Percentiles rank a stretch among this genome's conserved stretches.
These are phyloP conservation scores for Tinamus major DNA, from an alignment of 2,797 vertebrate species.

Conservation along the genomic window DNA sequence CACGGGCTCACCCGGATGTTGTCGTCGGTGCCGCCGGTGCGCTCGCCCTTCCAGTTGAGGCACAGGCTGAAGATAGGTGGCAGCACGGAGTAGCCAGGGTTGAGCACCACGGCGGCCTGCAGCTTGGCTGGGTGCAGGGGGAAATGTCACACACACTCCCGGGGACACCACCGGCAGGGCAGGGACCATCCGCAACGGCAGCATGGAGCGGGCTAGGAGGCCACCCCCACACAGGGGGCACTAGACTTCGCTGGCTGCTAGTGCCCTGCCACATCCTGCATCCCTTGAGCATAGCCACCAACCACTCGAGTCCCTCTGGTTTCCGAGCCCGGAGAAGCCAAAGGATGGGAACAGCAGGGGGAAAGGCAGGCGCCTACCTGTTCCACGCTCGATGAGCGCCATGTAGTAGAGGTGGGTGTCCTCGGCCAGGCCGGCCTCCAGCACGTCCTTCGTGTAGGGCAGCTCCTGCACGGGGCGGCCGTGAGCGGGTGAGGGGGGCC, in stretches of 20 bases:
- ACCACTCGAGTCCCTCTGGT: too few relatives aligned
- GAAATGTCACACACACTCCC: neutral
- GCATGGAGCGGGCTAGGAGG: too few relatives aligned
- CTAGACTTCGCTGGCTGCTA: too few relatives aligned
- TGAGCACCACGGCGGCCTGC: slow-evolving; percentile 89
- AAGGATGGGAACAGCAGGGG: too few relatives aligned
- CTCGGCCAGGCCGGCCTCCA: slow-evolving; percentile 88
- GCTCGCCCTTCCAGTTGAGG: slow-evolving; percentile 96
- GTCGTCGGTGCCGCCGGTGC: slow-evolving; percentile 89
- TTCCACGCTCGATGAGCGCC: slow-evolving; percentile 93
- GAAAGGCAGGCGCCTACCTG: slow-evolving; percentile 77
- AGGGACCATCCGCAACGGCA: neutral
- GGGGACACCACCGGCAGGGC: neutral
- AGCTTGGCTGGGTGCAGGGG: slow-evolving; percentile 85
- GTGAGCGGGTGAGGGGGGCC: neutral
- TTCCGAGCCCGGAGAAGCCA: neutral
- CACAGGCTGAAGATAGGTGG: slow-evolving; percentile 92
- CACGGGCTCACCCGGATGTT: slow-evolving; percentile 88
- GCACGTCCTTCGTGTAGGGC: slow-evolving; percentile 87
- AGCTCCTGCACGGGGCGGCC: slow-evolving; percentile 78
- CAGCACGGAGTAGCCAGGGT: slow-evolving; percentile 91
- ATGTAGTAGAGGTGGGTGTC: slow-evolving; percentile 93
- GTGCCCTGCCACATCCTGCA: too few relatives aligned
- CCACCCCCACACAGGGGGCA: too few relatives aligned
- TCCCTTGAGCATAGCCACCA: neutral